Conservation (phyloP, 2,113 vertebrate genomes). For the Callospermophilus lateralis region DNA sequence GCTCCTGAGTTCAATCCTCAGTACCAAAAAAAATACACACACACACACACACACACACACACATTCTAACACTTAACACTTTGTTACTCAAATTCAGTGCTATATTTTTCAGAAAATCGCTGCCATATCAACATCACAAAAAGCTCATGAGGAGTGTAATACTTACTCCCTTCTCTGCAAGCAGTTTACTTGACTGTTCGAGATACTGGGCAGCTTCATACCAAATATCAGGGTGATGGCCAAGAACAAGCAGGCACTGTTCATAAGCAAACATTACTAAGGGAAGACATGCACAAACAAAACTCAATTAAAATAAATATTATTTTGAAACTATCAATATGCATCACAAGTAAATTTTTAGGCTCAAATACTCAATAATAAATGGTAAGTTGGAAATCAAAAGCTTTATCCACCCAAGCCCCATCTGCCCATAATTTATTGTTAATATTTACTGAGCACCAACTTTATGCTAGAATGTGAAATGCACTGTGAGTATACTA, state of each 20-base stretch:
- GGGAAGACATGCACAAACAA: slow-evolving; percentile 35
- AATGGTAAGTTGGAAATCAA: slow-evolving; percentile 59
- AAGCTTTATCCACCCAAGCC: not conserved
- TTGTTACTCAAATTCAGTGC: slow-evolving; percentile 57
- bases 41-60: too few species aligned
- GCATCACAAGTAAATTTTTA: slow-evolving; percentile 46
- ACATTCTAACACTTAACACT: not conserved
- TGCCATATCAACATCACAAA: slow-evolving; percentile 41
- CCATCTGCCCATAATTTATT: slow-evolving; percentile 11
- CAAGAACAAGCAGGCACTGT: slow-evolving; percentile 98
- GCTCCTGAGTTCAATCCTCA: too few species aligned
- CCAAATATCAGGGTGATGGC: slow-evolving; percentile 99
- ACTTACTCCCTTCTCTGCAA: slow-evolving; percentile 98
- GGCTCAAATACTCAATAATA: slow-evolving; percentile 24
- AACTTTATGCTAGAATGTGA: slow-evolving; percentile 16
- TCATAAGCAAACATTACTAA: slow-evolving; percentile 99
- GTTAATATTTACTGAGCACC: slow-evolving; percentile 42
- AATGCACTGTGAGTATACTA: not conserved
- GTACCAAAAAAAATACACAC: too few species aligned
- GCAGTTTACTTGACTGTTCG: slow-evolving; percentile 98
- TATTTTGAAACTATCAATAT: slow-evolving; percentile 4
- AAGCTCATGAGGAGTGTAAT: not conserved
- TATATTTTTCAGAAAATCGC: slow-evolving; percentile 39
- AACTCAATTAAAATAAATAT: slow-evolving; percentile 58
- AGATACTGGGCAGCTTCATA: slow-evolving; percentile 99